phyloP scores from a whole-genome alignment of 1,140 invertebrate species.

The Propsilocerus akamusi region DNA sequence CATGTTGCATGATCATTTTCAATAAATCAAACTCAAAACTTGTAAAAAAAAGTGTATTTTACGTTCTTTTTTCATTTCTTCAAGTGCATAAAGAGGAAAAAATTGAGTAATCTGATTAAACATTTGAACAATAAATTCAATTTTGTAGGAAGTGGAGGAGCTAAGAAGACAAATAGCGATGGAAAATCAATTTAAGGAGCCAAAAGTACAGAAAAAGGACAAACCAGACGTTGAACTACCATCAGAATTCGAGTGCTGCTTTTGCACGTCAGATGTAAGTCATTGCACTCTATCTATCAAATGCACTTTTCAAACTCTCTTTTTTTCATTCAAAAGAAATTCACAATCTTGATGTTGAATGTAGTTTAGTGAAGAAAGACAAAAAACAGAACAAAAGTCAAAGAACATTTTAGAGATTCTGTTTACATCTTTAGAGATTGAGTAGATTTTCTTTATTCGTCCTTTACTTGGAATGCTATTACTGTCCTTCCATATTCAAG shows the following conservation, averaged over 20 bases:
- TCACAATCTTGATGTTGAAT: no score
- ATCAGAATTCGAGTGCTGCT: slow-evolving; percentile 89
- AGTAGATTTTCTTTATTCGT: not conserved
- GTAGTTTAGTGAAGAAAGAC: not conserved
- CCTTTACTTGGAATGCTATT: not conserved
- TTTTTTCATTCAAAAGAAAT: not conserved
- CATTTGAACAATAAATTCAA: no score
- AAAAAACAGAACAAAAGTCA: not conserved
- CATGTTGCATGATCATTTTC: no score
- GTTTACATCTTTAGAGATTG: not conserved
- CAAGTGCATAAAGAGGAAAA: no score
- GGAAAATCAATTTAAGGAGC: slow-evolving; percentile 15
- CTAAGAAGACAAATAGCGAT: slow-evolving; percentile 23
- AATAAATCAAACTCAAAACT: no score
- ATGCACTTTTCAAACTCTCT: not conserved
- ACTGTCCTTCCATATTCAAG: no score
- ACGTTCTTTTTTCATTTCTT: no score
- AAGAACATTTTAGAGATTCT: not conserved
- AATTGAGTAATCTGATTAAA: no score
- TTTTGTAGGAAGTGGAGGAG: slow-evolving; percentile 22
- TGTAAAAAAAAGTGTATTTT: no score
- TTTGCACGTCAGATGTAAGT: slow-evolving; percentile 80
- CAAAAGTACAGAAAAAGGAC: slow-evolving; percentile 33
- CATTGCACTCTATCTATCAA: not conserved
- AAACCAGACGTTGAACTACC: slow-evolving; percentile 60